Evolutionary conservation across 2,888 invertebrate genomes (phyloP), one percentile per base, ranked within the genome.

Genomic region (Orthonychiurus folsomi): DNA sequence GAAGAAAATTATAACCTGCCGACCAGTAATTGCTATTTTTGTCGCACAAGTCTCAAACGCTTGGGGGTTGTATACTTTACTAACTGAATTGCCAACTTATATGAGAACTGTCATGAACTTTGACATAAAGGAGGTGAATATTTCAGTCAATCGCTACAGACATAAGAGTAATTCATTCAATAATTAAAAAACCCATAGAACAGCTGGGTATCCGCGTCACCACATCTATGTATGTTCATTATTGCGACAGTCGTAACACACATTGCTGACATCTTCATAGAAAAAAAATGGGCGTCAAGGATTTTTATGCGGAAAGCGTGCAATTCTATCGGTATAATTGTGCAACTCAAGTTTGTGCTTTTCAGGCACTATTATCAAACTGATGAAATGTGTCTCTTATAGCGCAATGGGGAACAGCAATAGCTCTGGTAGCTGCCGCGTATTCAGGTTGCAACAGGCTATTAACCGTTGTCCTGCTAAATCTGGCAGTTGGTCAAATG

Each of bases 171-270:
- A n/a, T n/a, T n/a, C n/a, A n/a, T n/a, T n/a, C n/a, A n/a, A n/a
- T n/a, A n/a, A n/a, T n/a, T n/a, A n/a, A n/a, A n/a, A n/a, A n/a
- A n/a, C 21, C 3, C 28, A 27, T 20, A 56, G 50, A 59, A 48
- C 23, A 48, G 59, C 26, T 50, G 21, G 48, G 24, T 83, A 54
- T 83, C 85, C 0, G 80, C 85, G 0, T 72, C 86, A 15, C 86
- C 86, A 0, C 86, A 85, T 72, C 75, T 84, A 1, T 79, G 83
- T 1, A 85, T 85, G 83, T 85, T 85, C 83, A 71, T 84, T n/a
- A 79, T 83, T 0, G 83, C 84, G 0, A 81, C 85, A 74, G 71
- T 77, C 66, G 84, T 84, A 26, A 86, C 86, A 0, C 81, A 83
- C 66, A 47, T 86, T 1, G 86, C 86, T 58, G 88, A 89, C 74